Evolutionary conservation across 1,140 invertebrate species (phyloP), one percentile per base, ranked within the genome.

Genomic region (Venustaconcha ellipsiformis): DNA sequence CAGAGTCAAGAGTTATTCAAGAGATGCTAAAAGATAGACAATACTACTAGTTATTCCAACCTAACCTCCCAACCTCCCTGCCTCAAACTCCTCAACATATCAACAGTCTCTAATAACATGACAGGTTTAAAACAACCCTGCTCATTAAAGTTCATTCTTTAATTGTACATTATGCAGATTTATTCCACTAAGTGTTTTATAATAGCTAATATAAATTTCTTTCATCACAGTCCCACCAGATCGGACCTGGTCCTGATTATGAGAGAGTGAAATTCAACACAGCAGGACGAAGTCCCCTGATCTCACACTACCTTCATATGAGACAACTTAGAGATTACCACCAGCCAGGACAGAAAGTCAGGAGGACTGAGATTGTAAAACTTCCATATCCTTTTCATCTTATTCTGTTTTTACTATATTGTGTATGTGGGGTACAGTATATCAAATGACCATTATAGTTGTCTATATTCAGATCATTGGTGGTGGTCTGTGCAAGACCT

Each of bases 201-300:
- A 15, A 23, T 23, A 58, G 37, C 56, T 23, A 20, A 62, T 62
- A 62, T 70, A 70, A 63, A 63, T 63, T 67, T 55, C 70, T 23
- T 78, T 37, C 68, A 23, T 78, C 81, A 30, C 78, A 88, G 87
- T 88, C 87, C n/a, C 86, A 87, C 69, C 85, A 86, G 59, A 83
- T 87, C 59, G 87, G 87, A 18, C 86, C 85, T 30, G 87, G 87
- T 1, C 82, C 85, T 3, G 82, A 86, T 6, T 84, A 86, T 76
- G 85, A 87, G 73, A 67, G 86, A 20, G 86, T 88, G 2, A 85
- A 83, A 74, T 88, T 88, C 73, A 87, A 88, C 79, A 84, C 81
- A 15, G 77, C 81, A 14, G 87, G 87, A 17, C 82, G 86, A 20
- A 88, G 86, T 80, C 87, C 87, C 8, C 80, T 88, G 30, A 85